Percentiles rank a stretch among this genome's conserved stretches.
Conservation (phyloP, 2,888 invertebrate genomes). For the Habrosyne pyritoides region DNA sequence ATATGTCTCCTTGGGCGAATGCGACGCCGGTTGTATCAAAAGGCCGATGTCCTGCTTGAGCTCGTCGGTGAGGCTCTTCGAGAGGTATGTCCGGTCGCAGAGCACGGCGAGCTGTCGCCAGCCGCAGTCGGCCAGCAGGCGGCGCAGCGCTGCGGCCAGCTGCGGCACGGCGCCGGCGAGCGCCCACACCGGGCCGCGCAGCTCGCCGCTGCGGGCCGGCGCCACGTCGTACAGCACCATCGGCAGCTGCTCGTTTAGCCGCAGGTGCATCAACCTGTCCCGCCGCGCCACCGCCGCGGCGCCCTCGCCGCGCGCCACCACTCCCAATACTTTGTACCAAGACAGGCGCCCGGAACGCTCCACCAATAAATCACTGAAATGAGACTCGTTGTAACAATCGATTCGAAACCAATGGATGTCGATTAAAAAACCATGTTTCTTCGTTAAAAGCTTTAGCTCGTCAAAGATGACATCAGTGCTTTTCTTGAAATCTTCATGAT, state of each 20-base stretch:
- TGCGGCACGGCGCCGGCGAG: constrained; percentile 21
- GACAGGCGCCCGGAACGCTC: background rate
- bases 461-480: background rate
- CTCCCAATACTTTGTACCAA: constrained; percentile 22
- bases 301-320: constrained; percentile 23
- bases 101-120: constrained; percentile 90
- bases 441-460: background rate
- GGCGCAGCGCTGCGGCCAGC: constrained; percentile 19
- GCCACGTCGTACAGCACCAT: constrained; percentile 27
- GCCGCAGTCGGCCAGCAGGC: constrained; percentile 42
- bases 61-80: constrained; percentile 17
- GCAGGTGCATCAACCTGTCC: constrained; percentile 11
- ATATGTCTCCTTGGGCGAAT: too few relatives aligned
- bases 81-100: constrained; percentile 77
- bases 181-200: constrained; percentile 27
- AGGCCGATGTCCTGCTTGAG: background rate
- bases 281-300: constrained; percentile 12
- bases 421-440: background rate
- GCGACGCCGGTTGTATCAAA: constrained; percentile 63
- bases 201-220: constrained; percentile 21
- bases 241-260: constrained; percentile 14
- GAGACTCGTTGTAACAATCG: constrained; percentile 19
- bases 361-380: background rate
- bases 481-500: background rate
- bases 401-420: background rate